A percentile compares a stretch with the other conserved stretches of the same genome.
Evolutionary conservation across 2,797 vertebrate species (phyloP).

Genomic region (Gallinago stenura): DNA sequence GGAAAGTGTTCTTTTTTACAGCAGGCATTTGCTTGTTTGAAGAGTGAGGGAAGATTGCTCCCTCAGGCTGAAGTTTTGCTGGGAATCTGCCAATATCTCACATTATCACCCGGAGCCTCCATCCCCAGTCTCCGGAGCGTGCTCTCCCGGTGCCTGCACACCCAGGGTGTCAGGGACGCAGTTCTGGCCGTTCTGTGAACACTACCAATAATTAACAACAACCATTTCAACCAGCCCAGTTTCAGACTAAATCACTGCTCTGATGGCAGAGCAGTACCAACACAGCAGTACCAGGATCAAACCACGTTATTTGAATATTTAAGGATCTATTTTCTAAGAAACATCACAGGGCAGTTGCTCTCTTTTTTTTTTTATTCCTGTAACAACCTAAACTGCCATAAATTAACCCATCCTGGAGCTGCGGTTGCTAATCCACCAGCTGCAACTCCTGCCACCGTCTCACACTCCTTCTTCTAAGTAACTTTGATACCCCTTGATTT

Average conservation of each 20-base stretch:
- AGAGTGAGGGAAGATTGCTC: neutral
- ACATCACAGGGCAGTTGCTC: neutral
- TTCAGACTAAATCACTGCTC: neutral
- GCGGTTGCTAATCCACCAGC: neutral
- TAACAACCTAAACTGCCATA: neutral
- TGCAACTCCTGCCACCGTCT: neutral
- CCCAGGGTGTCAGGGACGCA: fast-evolving
- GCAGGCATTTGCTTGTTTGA: neutral
- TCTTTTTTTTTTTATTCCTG: neutral
- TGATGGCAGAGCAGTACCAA: neutral
- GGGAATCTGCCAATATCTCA: neutral
- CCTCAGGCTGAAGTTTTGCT: fast-evolving
- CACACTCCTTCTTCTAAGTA: neutral
- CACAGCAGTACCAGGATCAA: fast-evolving
- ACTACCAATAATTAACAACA: neutral
- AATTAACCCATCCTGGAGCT: neutral
- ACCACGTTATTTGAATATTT: fast-evolving
- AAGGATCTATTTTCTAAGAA: neutral
- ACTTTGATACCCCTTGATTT: neutral
- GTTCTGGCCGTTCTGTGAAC: fast-evolving
- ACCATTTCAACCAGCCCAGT: neutral
- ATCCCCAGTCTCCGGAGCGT: fast-evolving
- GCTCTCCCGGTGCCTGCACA: fast-evolving
- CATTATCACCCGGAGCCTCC: neutral
- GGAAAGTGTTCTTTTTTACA: neutral